Evolutionary conservation across 2,888 invertebrate species (phyloP).

Genomic region (Tyria jacobaeae): DNA sequence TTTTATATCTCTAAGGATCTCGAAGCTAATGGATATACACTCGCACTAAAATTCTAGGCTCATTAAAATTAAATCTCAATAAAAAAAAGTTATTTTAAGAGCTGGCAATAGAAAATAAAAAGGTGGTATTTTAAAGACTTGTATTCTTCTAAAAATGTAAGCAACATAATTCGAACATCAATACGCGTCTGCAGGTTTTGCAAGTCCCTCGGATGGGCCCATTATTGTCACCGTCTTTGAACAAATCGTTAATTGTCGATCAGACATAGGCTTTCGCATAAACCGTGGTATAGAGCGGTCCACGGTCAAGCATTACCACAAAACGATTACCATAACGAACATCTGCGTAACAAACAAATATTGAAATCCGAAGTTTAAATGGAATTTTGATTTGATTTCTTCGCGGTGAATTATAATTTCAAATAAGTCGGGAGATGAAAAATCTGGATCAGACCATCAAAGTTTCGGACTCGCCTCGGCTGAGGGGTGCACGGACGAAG

Average conservation of each 20-base stretch:
- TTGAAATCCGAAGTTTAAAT: constrained; percentile 83
- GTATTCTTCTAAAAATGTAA: neutral
- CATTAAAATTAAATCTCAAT: neutral
- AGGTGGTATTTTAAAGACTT: too few species aligned
- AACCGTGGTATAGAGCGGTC: neutral
- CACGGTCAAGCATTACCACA: constrained; percentile 44
- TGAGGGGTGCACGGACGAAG: constrained; percentile 29
- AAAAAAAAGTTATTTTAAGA: neutral
- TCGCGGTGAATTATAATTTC: constrained; percentile 82
- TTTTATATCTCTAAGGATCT: neutral
- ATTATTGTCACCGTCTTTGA: neutral
- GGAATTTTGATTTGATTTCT: constrained; percentile 86
- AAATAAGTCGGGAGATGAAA: constrained; percentile 84
- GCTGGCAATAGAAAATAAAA: neutral
- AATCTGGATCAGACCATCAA: constrained; percentile 82
- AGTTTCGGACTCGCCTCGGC: constrained; percentile 66
- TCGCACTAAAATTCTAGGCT: neutral
- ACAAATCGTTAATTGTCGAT: constrained; percentile 18
- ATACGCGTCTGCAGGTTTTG: neutral
- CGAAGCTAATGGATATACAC: neutral
- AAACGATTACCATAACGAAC: constrained; percentile 60
- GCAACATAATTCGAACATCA: neutral
- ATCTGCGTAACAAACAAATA: constrained; percentile 78
- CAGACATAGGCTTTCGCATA: neutral
- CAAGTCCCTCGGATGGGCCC: neutral